Conservation (phyloP, 2,888 invertebrate species). For the Epinotia nisella region DNA sequence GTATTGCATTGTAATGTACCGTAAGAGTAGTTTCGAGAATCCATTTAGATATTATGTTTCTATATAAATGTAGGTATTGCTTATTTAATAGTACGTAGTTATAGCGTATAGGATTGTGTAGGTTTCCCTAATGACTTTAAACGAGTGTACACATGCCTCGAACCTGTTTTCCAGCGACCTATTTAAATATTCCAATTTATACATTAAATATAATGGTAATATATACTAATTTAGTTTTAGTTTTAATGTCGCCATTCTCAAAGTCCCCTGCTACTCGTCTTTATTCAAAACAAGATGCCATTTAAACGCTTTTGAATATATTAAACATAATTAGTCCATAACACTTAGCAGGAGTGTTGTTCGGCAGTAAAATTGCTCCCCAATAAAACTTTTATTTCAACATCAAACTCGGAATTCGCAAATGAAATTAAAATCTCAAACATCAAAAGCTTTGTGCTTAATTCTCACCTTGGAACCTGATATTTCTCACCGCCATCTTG, state of each 20-base stretch:
- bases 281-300: constrained; percentile 20
- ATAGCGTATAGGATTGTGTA: too few species aligned
- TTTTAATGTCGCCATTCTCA: background rate
- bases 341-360: constrained; percentile 18
- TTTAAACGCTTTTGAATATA: constrained; percentile 17
- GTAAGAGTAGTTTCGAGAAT: too few species aligned
- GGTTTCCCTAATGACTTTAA: background rate
- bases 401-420: constrained; percentile 30
- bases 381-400: constrained; percentile 18
- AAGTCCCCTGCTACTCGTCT: constrained; percentile 21
- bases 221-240: background rate
- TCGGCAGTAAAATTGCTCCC: constrained; percentile 5
- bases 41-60: too few species aligned
- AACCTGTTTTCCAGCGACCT: background rate
- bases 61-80: too few species aligned
- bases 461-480: constrained; percentile 52
- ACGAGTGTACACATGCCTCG: background rate
- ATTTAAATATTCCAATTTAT: background rate
- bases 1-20: too few species aligned
- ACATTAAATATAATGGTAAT: background rate
- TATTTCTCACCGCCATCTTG: constrained; percentile 54
- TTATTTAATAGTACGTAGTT: too few species aligned
- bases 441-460: constrained; percentile 37
- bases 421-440: constrained; percentile 42
- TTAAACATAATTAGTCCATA: constrained; percentile 25